These are phyloP conservation scores for Aleiodes sp. DNA, from an alignment of 1,140 invertebrate species.

Conservation along the genomic window DNA sequence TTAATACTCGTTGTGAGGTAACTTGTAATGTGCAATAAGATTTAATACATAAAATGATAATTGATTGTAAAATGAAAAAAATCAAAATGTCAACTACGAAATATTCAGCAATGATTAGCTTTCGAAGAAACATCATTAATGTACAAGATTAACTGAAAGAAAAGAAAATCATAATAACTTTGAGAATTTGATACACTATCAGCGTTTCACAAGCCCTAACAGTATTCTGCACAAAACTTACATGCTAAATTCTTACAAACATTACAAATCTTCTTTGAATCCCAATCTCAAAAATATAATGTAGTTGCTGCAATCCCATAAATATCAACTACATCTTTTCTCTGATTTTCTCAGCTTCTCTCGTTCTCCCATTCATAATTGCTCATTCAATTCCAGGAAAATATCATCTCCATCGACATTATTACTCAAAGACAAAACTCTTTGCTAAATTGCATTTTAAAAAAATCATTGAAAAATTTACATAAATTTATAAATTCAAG, in stretches of 20 bases:
- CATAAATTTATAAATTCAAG: too few species aligned
- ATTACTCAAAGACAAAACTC: constrained; percentile 2
- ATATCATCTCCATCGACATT: background rate
- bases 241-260: constrained; percentile 61
- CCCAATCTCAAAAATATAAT: constrained; percentile 65
- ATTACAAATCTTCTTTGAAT: constrained; percentile 62
- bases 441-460: too few species aligned
- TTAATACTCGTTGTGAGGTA: background rate
- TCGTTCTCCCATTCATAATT: background rate
- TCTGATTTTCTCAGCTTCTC: constrained; percentile 23
- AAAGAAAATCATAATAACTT: constrained; percentile 32
- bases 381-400: constrained; percentile 1
- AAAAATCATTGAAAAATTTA: too few species aligned
- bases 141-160: background rate
- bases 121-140: too few species aligned
- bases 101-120: too few species aligned
- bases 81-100: too few species aligned
- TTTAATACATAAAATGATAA: background rate
- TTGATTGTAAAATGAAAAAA: too few species aligned
- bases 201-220: constrained; percentile 48
- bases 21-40: background rate
- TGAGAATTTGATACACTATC: constrained; percentile 38
- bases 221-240: constrained; percentile 48
- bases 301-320: constrained; percentile 54
- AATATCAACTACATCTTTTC: constrained; percentile 38